Evolutionary conservation across 2,113 vertebrate genomes (phyloP), one percentile per base, ranked within the genome.

Genomic region (Austrofundulus limnaeus): DNA sequence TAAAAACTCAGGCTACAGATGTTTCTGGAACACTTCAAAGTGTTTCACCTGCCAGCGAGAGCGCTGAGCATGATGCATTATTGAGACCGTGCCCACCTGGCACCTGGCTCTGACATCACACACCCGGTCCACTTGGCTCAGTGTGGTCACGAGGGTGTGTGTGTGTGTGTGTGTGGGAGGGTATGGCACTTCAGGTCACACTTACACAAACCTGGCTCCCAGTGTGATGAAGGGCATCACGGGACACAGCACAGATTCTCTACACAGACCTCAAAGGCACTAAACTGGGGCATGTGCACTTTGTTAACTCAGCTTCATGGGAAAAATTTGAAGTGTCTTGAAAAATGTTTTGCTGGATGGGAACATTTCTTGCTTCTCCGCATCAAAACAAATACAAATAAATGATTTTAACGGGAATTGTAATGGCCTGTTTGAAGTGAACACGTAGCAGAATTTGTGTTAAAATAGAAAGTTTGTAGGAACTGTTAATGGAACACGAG

Each of bases 11-110:
- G 70, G 86, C 81, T 90, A 72, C 89, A 90, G 89, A 90, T 90
- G 89, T 90, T 87, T 87, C 77, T 72, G 70, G 82, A 84, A 70
- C 75, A 88, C 89, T 87, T 90, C 89, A 90, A 90, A 90, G 89
- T 80, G 69, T 45, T 42, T 42, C 2, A 45, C 51, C 68, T 84
- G 78, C 78, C 82, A 70, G 62, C 57, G 63, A 64, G 60, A 70
- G 76, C 10, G 53, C 83, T 52, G 78, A 81, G 78, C 70, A 56
- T 77, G 84, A 88, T 90, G 84, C 86, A 88, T 92, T 85, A 89
- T 89, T 89, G 83, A 92, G 80, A 81, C 58, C 66, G 62, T 59
- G 77, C 78, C 86, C 84, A 85, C 83, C 85, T 84, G 77, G 81
- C 80, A 84, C 76, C 88, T 88, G 84, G 77, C 72, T 39, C 75